phyloP scores from a whole-genome alignment of 2,797 vertebrate genomes.

The Aulostomus chinensis region DNA sequence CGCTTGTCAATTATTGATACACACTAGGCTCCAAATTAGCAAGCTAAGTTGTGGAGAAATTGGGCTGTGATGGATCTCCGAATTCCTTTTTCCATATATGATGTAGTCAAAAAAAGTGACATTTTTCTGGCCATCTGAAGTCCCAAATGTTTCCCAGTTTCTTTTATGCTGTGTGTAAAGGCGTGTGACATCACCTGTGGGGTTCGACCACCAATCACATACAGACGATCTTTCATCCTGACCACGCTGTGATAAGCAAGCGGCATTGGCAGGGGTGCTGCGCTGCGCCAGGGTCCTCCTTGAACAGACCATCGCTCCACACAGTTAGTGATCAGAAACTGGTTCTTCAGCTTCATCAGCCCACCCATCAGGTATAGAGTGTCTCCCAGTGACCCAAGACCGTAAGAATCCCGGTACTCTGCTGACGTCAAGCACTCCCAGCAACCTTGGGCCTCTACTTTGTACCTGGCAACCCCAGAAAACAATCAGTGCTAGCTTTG shows the following conservation, averaged over 20 bases:
- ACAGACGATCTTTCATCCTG: constrained; percentile 86
- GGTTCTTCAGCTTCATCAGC: constrained; percentile 94
- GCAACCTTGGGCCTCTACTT: constrained; percentile 86
- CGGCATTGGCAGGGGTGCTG: constrained; percentile 87
- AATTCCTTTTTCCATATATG: too few relatives aligned
- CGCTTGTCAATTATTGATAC: too few relatives aligned
- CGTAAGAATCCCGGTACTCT: constrained; percentile 92
- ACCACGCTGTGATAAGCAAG: constrained; percentile 89
- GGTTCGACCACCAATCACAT: constrained; percentile 93
- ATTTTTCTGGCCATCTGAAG: background rate
- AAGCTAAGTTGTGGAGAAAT: too few relatives aligned
- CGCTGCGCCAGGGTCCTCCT: constrained; percentile 87
- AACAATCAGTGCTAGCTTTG: constrained; percentile 25
- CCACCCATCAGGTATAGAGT: constrained; percentile 93
- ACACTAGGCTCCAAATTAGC: too few relatives aligned
- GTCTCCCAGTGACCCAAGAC: constrained; percentile 82
- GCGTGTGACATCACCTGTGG: constrained; percentile 86
- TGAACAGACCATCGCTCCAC: constrained; percentile 91
- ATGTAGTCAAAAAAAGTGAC: too few relatives aligned
- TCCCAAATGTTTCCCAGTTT: background rate
- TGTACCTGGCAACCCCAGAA: constrained; percentile 82
- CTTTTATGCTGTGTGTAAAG: background rate
- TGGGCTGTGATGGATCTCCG: too few relatives aligned
- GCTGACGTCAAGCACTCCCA: constrained; percentile 90
- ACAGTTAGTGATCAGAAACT: constrained; percentile 90